Evolutionary conservation across 2,888 invertebrate species (phyloP), one percentile per base, ranked within the genome.

Genomic region (Drosophila anomelani): DNA sequence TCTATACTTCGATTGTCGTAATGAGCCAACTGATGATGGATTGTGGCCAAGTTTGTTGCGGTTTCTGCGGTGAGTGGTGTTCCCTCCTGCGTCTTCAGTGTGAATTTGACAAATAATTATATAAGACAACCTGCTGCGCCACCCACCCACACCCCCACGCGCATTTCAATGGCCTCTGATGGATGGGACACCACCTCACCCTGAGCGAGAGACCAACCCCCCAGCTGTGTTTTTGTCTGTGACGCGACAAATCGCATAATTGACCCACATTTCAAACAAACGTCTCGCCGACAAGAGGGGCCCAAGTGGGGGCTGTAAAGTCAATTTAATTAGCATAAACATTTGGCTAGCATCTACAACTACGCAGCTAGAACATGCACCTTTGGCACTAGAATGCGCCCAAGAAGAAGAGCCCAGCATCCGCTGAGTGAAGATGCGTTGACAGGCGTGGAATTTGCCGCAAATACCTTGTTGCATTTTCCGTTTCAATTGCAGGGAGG

Each of bases 51-150:
- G 34, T 51, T 38, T 36, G 51, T 15, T 61, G 61, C 20, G 64
- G 41, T 17, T 36, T 38, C 20, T 29, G 44, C 23, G 51, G 53
- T 53, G 20, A 88, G 84, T 78, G 72, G 76, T 49, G 55, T 44
- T 55, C 41, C 29, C 67, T 23, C 53, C 17, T n/a, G 39, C n/a
- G 54, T 54, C 75, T 56, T 23, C 66, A 67, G 83, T 88, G 83
- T 79, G 86, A 88, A 88, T 88, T 86, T 85, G 88, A 83, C 89
- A 89, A 89, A 89, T 89, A 89, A 89, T 83, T 88, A 89, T 76
- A 77, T 67, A 76, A 75, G 63, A 68, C 80, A 75, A 82, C 89
- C 85, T 80, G 87, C 84, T 85, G 86, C 67, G 81, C 58, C 26
- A 38, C 39, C 17, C 46, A 23, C 9, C n/a, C 55, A 23, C 29